Base-by-base conservation (phyloP, 1,140 invertebrate species). In the Drosophila bipectinata region DNA sequence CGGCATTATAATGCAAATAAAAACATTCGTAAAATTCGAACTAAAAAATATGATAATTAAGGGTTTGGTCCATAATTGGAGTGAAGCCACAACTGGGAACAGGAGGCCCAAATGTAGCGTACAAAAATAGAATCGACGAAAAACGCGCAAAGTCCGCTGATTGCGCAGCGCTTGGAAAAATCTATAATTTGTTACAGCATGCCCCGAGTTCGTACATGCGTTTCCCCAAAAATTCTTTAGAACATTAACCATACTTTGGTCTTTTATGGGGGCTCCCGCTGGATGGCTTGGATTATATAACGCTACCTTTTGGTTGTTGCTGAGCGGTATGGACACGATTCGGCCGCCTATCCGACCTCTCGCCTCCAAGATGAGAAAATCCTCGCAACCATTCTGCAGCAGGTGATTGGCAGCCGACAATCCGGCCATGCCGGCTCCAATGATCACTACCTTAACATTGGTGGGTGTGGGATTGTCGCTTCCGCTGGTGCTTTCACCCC, bases 391-490 rank as follows among this genome's bases (percentile, higher is more conserved):
- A 93, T 97, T 97, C 92, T 96, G 96, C 8, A 96, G 87, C 62
- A 98, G 93, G 92, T 97, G 95, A 93, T 96, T 97, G 12, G 96
- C 97, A 21, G 97, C 96, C 10, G 97, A 95, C 56, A 98, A 91
- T 26, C 97, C 97, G 57, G 97, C 96, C 93, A 98, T 96, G 60
- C 97, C 97, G 75, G 94, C 96, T 30, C 97, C 97, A 80, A 98
- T 94, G 83, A 98, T 97, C 69, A 97, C 92, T 63, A 97, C 94
- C 93, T 96, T 96, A 10, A 85, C 89, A 55, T 82, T 78, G 55
- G 68, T 78, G 39, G 47, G 34, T 18, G 28, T 34, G 45, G 44
- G 34, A 21, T 21, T 60, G 45, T 8, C 49, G 21, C 37, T 39
- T 15, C 26, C 47, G 55, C 26, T 62, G 24, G 18, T 41, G 48